Conservation (phyloP, 37 sponge, comb jelly and placozoan genomes). For the Dysidea cf. avara region DNA sequence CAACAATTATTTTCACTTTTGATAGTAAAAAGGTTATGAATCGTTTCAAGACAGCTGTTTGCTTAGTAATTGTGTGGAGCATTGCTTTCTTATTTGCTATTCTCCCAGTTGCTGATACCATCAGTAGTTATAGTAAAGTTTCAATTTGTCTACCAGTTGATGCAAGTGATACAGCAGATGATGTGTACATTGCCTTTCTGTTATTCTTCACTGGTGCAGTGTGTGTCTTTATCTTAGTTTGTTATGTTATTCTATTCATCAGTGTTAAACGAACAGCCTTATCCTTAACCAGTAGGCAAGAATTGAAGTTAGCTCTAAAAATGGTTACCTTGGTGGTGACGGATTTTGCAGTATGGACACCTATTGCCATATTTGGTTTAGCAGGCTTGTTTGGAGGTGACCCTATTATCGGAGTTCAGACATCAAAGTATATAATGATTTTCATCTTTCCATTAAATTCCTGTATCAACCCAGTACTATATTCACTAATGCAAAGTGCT, state of each 20-base stretch:
- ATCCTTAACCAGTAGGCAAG: not conserved
- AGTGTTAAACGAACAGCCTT: not conserved
- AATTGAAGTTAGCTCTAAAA: constrained; percentile 54
- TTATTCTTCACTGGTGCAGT: constrained; percentile 44
- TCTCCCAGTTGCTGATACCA: constrained; percentile 27
- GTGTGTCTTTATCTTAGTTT: constrained; percentile 34
- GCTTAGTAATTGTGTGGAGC: constrained; percentile 54
- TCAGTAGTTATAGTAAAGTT: constrained; percentile 47
- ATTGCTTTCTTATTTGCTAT: constrained; percentile 41
- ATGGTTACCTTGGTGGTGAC: constrained; percentile 70
- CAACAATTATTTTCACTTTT: constrained; percentile 40
- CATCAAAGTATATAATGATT: constrained; percentile 61
- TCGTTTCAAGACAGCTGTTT: not conserved
- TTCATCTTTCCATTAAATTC: constrained; percentile 85
- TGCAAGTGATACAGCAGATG: not conserved
- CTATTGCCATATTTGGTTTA: constrained; percentile 76
- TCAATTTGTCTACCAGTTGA: constrained; percentile 70
- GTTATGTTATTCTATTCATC: constrained; percentile 49
- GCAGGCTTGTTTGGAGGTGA: constrained; percentile 34
- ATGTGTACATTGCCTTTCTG: constrained; percentile 40
- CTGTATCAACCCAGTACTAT: constrained; percentile 78
- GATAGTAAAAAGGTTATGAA: constrained; percentile 5
- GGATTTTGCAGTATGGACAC: constrained; percentile 80
- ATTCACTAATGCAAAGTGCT: constrained; percentile 54
- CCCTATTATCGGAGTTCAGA: constrained; percentile 16